Base-by-base conservation (phyloP, 1,140 invertebrate species). In the Macrotrachela quadricornifera region DNA sequence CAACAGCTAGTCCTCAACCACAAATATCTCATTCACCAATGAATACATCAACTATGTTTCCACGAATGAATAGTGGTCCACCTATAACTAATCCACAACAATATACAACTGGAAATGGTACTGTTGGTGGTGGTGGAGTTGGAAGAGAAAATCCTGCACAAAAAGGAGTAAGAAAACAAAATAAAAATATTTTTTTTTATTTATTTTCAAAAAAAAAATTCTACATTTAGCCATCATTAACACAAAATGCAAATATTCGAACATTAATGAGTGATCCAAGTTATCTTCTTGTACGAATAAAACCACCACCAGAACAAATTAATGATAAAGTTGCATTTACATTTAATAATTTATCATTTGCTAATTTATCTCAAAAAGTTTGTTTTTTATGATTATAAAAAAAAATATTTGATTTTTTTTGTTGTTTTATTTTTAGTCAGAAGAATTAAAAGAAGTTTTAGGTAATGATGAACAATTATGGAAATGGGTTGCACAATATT, bases 311-410 rank as follows among this genome's bases (percentile, higher is more conserved):
- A 0, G 85, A 91, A 68, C 69, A 76, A 0, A 71, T 90, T 36
- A 75, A 76, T 61, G 92, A 99, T 66, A 96, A 96, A 73, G 85
- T 91, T n/a, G 87, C 86, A 6, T 99, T 99, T 63, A 94, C 97
- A 56, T 96, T 97, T 67, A 99, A 99, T 65, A 99, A 99, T 71
- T 73, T 99, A 30, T 95, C 90, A 65, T 83, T 91, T 64, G 66
- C 92, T 11, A 97, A 97, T 72, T 75, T 99, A 57, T 77, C 80
- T 56, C 80, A 84, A 55, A 96, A 97, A 69, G 76, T n/a, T n/a
- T n/a, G n/a, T n/a, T n/a, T n/a, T n/a, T n/a, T n/a, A n/a, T n/a
- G n/a, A n/a, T n/a, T n/a, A n/a, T n/a, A n/a, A n/a, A n/a, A n/a
- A n/a, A n/a, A n/a, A n/a, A n/a, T n/a, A n/a, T n/a, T n/a, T n/a